phyloP scores from a whole-genome alignment of 2,888 invertebrate genomes.

The Eugnorisma glareosa region DNA sequence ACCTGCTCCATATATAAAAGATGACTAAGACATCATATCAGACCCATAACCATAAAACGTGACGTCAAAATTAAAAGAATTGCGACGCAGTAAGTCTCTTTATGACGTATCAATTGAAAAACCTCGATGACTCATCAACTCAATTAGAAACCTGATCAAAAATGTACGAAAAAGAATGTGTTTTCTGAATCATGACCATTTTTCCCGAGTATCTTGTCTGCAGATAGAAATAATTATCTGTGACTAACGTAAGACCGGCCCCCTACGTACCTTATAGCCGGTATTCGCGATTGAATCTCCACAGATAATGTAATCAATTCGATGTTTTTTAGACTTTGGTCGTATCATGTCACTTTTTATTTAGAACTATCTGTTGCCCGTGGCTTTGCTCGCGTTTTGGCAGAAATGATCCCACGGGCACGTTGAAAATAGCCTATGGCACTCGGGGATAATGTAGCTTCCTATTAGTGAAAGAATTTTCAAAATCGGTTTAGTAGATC shows the following conservation, averaged over 20 bases:
- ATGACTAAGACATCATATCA: conserved; percentile 28
- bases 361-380: no score
- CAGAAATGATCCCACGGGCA: no score
- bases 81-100: not conserved
- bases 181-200: conserved; percentile 29
- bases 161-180: not conserved
- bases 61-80: conserved; percentile 26
- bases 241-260: conserved; percentile 27
- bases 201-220: conserved; percentile 8
- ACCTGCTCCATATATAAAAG: conserved; percentile 11
- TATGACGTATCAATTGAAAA: conserved; percentile 33
- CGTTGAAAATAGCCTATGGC: no score
- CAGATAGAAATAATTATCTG: not conserved
- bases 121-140: conserved; percentile 36
- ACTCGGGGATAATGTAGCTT: no score
- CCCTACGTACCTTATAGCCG: conserved; percentile 7
- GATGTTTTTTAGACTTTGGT: conserved; percentile 21
- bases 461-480: no score
- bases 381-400: no score
- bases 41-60: not conserved
- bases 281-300: conserved; percentile 9
- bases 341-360: conserved; percentile 12
- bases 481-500: no score
- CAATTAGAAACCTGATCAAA: not conserved
- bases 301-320: conserved; percentile 28